phyloP scores from a whole-genome alignment of 2,888 invertebrate species.

The Tinea trinotella region DNA sequence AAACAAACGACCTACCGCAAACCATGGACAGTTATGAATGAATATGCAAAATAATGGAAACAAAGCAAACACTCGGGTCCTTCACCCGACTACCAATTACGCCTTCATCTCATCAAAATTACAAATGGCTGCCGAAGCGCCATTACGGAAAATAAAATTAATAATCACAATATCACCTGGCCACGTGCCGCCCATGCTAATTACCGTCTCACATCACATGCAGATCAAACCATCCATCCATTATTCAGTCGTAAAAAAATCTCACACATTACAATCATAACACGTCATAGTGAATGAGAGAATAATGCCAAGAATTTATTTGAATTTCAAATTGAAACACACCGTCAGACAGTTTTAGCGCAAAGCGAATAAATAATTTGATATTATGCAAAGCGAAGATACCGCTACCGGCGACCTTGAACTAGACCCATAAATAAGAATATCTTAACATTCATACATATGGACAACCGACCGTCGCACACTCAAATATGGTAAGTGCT shows the following conservation, averaged over 20 bases:
- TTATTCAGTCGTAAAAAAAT: conserved; percentile 41
- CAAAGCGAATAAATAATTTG: conserved; percentile 68
- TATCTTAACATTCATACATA: conserved; percentile 71
- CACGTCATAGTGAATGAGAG: conserved; percentile 26
- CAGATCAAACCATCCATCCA: conserved; percentile 17
- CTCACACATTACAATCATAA: conserved; percentile 56
- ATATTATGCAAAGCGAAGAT: conserved; percentile 69
- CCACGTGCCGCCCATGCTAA: conserved; percentile 36
- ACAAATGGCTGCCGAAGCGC: conserved; percentile 17
- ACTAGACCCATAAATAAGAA: conserved; percentile 70
- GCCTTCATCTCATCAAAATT: conserved; percentile 22
- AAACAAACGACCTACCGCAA: conserved; percentile 42
- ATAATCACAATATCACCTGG: conserved; percentile 21
- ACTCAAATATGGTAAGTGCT: conserved; percentile 69
- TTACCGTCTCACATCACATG: conserved; percentile 24
- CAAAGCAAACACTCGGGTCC: conserved; percentile 27
- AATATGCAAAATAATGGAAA: conserved; percentile 44
- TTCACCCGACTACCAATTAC: conserved; percentile 23
- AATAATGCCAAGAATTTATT: conserved; percentile 42
- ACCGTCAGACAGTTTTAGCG: conserved; percentile 60
- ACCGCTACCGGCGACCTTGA: conserved; percentile 56
- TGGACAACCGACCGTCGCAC: conserved; percentile 58
- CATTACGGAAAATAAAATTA: conserved; percentile 21
- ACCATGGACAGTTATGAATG: conserved; percentile 28
- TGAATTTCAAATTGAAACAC: conserved; percentile 65